phyloP scores from a whole-genome alignment of 2,113 vertebrate species.

The Indicator indicator region DNA sequence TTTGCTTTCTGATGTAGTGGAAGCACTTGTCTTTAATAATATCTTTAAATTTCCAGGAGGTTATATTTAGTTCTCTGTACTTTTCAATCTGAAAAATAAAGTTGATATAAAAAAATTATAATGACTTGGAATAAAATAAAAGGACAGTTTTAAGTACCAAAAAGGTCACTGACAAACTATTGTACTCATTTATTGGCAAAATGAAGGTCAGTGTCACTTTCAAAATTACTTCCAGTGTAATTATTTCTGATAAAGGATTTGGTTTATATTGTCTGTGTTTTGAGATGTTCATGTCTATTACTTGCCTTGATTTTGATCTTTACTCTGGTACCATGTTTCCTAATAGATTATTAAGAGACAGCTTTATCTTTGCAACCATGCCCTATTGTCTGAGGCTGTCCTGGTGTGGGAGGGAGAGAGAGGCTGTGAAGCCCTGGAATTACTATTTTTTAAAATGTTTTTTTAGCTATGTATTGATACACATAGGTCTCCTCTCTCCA shows the following conservation, averaged over 20 bases:
- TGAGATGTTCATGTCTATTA: not conserved
- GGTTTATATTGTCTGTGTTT: not conserved
- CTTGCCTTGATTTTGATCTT: not conserved
- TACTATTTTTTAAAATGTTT: not conserved
- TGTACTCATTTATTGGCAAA: not conserved
- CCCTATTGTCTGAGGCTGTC: not conserved
- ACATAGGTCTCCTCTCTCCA: not conserved
- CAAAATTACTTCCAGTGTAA: not conserved
- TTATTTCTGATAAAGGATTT: not conserved
- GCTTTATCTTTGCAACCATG: not conserved
- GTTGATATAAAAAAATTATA: not conserved
- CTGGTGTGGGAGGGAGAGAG: rapidly evolving
- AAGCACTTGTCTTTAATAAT: not conserved
- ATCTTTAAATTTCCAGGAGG: not conserved
- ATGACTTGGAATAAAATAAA: not conserved
- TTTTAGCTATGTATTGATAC: not conserved
- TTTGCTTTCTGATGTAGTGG: not conserved
- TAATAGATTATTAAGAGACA: not conserved
- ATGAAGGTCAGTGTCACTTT: not conserved
- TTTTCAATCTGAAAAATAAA: not conserved
- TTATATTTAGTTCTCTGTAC: not conserved
- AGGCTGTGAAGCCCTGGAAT: not conserved
- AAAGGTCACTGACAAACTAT: not conserved
- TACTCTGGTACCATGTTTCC: rapidly evolving
- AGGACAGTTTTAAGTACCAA: not conserved